These are phyloP conservation scores for Megathymus violae DNA, from an alignment of 1,140 invertebrate genomes.

Conservation along the genomic window DNA sequence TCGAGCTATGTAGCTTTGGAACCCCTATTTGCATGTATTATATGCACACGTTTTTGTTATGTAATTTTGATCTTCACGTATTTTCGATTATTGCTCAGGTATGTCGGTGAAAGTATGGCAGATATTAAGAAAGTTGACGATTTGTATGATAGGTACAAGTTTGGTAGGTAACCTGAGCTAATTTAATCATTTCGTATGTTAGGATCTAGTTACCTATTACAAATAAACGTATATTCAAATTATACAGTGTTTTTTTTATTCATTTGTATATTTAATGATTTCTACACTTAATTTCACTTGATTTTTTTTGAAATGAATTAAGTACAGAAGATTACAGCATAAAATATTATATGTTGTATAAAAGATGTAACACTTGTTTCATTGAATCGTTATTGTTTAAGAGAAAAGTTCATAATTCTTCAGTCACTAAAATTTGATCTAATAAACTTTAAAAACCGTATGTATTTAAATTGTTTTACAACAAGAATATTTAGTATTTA, in stretches of 20 bases:
- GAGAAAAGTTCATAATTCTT: too few relatives aligned
- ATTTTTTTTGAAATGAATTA: too few relatives aligned
- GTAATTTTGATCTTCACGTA: constrained; percentile 65
- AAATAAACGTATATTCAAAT: constrained; percentile 65
- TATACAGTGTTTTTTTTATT: constrained; percentile 36
- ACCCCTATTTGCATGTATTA: constrained; percentile 60
- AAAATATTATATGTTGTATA: too few relatives aligned
- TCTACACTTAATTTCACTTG: too few relatives aligned
- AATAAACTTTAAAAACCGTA: too few relatives aligned
- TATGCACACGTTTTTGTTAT: constrained; percentile 69
- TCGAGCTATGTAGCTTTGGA: constrained; percentile 44
- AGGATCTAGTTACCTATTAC: constrained; percentile 70
- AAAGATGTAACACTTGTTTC: too few relatives aligned
- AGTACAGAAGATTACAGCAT: too few relatives aligned
- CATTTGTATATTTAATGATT: too few relatives aligned
- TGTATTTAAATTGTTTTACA: too few relatives aligned
- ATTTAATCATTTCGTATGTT: constrained; percentile 70
- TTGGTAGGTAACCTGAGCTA: constrained; percentile 61
- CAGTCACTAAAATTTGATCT: too few relatives aligned
- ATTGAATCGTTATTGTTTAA: too few relatives aligned
- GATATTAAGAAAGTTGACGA: constrained; percentile 41
- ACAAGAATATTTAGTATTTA: too few relatives aligned
- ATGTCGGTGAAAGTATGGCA: constrained; percentile 51
- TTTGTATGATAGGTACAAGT: constrained; percentile 51
- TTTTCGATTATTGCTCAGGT: constrained; percentile 66